Percentiles rank a stretch among this genome's conserved stretches.
phyloP scores from a whole-genome alignment of 23 tunicate species.

The Trididemnum nubilum region DNA sequence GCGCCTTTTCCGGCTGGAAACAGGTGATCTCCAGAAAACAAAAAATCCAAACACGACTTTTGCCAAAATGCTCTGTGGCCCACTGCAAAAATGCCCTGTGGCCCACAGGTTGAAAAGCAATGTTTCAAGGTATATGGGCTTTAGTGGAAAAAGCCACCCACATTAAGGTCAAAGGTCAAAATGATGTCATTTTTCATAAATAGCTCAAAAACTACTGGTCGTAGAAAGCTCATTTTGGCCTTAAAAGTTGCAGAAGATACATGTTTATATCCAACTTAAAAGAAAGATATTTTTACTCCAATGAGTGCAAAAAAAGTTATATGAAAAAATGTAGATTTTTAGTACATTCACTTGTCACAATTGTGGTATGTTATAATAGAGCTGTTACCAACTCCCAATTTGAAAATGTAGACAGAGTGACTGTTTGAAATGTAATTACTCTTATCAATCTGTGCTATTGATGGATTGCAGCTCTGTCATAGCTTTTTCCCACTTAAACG shows the following conservation, averaged over 20 bases:
- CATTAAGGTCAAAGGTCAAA: background rate
- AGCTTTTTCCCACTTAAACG: too few relatives aligned
- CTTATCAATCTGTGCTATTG: too few relatives aligned
- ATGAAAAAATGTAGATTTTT: background rate
- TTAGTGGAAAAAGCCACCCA: too few relatives aligned
- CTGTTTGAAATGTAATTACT: too few relatives aligned
- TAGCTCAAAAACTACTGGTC: background rate
- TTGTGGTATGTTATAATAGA: background rate
- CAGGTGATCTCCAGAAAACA: too few relatives aligned
- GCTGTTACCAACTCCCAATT: background rate
- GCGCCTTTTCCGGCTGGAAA: too few relatives aligned
- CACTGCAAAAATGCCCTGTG: too few relatives aligned
- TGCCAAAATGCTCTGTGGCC: too few relatives aligned
- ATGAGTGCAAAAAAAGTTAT: background rate
- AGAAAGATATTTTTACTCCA: constrained; percentile 2
- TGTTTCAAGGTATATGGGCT: too few relatives aligned
- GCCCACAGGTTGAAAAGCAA: too few relatives aligned
- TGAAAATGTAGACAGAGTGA: background rate
- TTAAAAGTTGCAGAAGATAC: background rate
- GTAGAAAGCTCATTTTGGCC: constrained; percentile 7
- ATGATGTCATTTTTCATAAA: constrained; percentile 5
- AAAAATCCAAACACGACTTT: too few relatives aligned
- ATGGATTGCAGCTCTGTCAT: too few relatives aligned
- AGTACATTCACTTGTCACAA: background rate
- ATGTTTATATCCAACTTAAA: background rate